Percentiles rank a stretch among this genome's conserved stretches.
These are phyloP conservation scores for Hemistola chrysoprasaria DNA, from an alignment of 2,888 invertebrate species.

Conservation along the genomic window DNA sequence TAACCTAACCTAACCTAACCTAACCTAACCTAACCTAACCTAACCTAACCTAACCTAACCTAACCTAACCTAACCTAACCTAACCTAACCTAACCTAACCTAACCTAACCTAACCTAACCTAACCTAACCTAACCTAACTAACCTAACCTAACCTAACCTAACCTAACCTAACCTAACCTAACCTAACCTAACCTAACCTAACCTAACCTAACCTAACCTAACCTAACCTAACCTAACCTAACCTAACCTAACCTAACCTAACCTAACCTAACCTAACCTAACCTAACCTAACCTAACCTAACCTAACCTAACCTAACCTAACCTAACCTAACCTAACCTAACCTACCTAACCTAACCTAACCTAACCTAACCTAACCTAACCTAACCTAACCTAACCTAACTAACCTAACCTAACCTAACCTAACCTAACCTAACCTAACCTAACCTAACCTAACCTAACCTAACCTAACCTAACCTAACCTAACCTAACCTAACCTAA, in stretches of 20 bases:
- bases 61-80: constrained; percentile 17
- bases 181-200: constrained; percentile 10
- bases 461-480: constrained; percentile 9
- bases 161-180: constrained; percentile 11
- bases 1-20: constrained; percentile 18
- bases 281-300: constrained; percentile 4
- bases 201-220: constrained; percentile 8
- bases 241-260: constrained; percentile 6
- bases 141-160: constrained; percentile 10
- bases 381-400: constrained; percentile 10
- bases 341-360: too few species aligned
- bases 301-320: constrained; percentile 5
- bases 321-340: constrained; percentile 4
- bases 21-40: constrained; percentile 18
- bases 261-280: constrained; percentile 1
- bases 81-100: constrained; percentile 12
- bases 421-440: constrained; percentile 5
- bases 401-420: constrained; percentile 9
- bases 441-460: constrained; percentile 1
- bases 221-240: constrained; percentile 6
- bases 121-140: constrained; percentile 5
- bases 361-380: constrained; percentile 10
- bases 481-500: constrained; percentile 9
- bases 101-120: constrained; percentile 7
- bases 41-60: constrained; percentile 18